These are phyloP conservation scores for Nothobranchius furzeri DNA, from an alignment of 2,113 vertebrate genomes.

Conservation along the genomic window DNA sequence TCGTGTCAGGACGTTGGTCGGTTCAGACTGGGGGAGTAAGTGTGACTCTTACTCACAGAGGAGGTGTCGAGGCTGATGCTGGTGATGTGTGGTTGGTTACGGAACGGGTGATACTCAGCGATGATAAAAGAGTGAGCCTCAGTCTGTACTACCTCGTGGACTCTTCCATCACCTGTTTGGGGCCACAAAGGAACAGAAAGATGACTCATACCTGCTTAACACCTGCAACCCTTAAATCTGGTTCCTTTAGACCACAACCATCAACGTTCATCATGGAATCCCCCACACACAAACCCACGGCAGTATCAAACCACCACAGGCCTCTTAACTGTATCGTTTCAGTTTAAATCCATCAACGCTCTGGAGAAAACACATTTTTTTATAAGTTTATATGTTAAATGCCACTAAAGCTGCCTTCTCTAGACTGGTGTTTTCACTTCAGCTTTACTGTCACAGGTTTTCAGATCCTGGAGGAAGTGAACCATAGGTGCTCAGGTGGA, in stretches of 20 bases:
- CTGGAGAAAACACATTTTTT: too few species aligned
- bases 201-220: not conserved
- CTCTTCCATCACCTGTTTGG: constrained; percentile 52
- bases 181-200: not conserved
- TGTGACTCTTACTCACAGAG: constrained; percentile 54
- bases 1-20: too few species aligned
- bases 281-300: not conserved
- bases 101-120: constrained; percentile 63
- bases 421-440: too few species aligned
- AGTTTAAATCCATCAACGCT: too few species aligned
- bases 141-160: constrained; percentile 69
- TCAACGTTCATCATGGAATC: not conserved
- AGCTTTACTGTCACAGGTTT: too few species aligned
- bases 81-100: not conserved
- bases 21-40: not conserved
- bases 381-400: too few species aligned
- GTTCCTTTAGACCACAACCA: not conserved
- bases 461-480: too few species aligned
- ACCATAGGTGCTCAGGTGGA: too few species aligned
- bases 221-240: not conserved
- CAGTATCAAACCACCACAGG: not conserved
- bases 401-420: too few species aligned
- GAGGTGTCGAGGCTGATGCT: constrained; percentile 41
- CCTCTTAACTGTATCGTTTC: too few species aligned
- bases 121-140: constrained; percentile 46